These are phyloP conservation scores for Tenthredo amoena DNA, from an alignment of 2,888 invertebrate genomes.

Conservation along the genomic window DNA sequence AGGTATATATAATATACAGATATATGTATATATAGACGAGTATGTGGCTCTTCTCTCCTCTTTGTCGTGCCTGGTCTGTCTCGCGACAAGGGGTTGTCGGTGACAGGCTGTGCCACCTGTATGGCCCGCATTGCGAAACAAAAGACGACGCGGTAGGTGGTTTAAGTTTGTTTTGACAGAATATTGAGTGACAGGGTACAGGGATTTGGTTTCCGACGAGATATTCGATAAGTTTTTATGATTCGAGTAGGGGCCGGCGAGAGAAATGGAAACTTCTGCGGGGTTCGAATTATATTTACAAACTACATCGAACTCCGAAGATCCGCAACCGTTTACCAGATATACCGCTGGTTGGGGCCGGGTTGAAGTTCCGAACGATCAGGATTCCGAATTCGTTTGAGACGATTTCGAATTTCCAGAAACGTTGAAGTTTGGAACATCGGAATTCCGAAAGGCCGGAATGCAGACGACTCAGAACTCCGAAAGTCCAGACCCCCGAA, in stretches of 20 bases:
- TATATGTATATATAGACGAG: too few relatives aligned
- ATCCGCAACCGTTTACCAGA: neutral
- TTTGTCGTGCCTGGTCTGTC: slow-evolving; percentile 61
- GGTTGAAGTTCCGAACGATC: neutral
- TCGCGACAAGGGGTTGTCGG: slow-evolving; percentile 30
- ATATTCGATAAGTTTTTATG: slow-evolving; percentile 46
- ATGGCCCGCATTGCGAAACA: slow-evolving; percentile 69
- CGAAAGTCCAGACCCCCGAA: too few relatives aligned
- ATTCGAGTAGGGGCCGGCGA: neutral
- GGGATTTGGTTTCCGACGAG: slow-evolving; percentile 67
- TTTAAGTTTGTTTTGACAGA: slow-evolving; percentile 61
- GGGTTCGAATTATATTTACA: neutral
- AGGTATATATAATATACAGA: neutral
- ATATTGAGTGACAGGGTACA: slow-evolving; percentile 70
- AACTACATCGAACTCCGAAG: neutral
- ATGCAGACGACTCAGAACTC: too few relatives aligned
- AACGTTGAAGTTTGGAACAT: too few relatives aligned
- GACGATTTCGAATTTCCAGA: too few relatives aligned
- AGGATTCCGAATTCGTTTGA: too few relatives aligned
- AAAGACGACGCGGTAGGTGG: slow-evolving; percentile 61
- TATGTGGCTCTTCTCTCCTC: slow-evolving; percentile 51
- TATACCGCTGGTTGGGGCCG: neutral
- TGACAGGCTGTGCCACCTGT: slow-evolving; percentile 64
- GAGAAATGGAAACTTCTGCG: neutral
- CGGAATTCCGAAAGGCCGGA: too few relatives aligned